Conservation (phyloP, 2,113 vertebrate species). For the Pomatorhinus ruficollis region DNA sequence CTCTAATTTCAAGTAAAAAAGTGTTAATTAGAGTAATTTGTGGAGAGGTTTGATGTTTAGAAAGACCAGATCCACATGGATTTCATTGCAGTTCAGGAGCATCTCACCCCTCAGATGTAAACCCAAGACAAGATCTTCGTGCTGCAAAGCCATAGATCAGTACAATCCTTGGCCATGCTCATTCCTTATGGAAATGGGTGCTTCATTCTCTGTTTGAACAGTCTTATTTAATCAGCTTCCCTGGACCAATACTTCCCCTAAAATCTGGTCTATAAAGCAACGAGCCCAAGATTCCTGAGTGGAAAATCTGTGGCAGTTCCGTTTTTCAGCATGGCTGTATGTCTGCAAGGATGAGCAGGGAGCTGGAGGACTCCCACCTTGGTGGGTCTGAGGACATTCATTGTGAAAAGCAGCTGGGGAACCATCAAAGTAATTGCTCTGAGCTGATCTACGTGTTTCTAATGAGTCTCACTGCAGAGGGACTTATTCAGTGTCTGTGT, state of each 20-base stretch:
- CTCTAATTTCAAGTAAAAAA: neutral
- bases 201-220: neutral
- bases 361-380: neutral
- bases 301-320: neutral
- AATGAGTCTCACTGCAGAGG: conserved; percentile 37
- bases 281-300: accelerated
- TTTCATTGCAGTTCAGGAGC: neutral
- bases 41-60: neutral
- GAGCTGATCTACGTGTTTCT: neutral
- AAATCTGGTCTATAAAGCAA: neutral
- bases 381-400: neutral
- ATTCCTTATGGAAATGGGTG: neutral
- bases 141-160: neutral
- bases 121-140: neutral
- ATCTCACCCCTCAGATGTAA: neutral
- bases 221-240: neutral
- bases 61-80: neutral
- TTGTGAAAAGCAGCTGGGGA: conserved; percentile 37
- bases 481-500: neutral
- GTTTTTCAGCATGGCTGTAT: neutral
- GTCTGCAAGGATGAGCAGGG: neutral
- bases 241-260: neutral
- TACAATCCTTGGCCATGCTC: neutral
- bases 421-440: conserved; percentile 59
- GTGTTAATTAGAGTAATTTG: neutral